These are phyloP conservation scores for Takifugu ocellatus DNA, from an alignment of 2,797 vertebrate genomes.

Conservation along the genomic window DNA sequence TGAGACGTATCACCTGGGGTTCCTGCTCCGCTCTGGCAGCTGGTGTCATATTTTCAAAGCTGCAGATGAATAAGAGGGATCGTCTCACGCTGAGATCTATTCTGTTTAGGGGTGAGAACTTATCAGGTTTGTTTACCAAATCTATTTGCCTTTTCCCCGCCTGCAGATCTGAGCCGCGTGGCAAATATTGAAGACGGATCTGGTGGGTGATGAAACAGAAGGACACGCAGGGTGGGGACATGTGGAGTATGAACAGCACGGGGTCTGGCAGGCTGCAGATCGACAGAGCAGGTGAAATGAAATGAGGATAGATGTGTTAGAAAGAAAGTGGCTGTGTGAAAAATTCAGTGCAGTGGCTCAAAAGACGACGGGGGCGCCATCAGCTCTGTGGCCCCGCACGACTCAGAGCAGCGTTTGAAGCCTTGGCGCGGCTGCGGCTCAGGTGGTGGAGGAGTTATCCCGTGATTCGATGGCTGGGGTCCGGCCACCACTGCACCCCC, in stretches of 20 bases:
- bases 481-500: too few species aligned
- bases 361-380: conserved; percentile 2
- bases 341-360: conserved; percentile 14
- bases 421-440: too few species aligned
- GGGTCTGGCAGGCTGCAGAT: conserved; percentile 14
- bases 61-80: conserved; percentile 42
- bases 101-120: conserved; percentile 10
- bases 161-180: conserved; percentile 39
- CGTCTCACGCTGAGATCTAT: conserved; percentile 29
- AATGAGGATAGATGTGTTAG: conserved; percentile 1
- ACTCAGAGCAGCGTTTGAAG: conserved; percentile 15
- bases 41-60: conserved; percentile 35
- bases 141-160: conserved; percentile 30
- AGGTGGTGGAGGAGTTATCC: too few species aligned
- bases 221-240: conserved; percentile 35
- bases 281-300: conserved; percentile 27
- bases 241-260: conserved; percentile 12
- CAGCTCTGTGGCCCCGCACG: conserved; percentile 1
- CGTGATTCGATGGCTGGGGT: too few species aligned
- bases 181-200: conserved; percentile 29
- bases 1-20: conserved; percentile 50
- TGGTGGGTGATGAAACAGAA: conserved; percentile 49
- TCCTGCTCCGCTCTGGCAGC: conserved; percentile 38
- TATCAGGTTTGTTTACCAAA: conserved; percentile 49
- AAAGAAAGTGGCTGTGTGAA: background rate